Evolutionary conservation across 1,140 invertebrate species (phyloP).

Genomic region (Pygmarrhopalites habei): DNA sequence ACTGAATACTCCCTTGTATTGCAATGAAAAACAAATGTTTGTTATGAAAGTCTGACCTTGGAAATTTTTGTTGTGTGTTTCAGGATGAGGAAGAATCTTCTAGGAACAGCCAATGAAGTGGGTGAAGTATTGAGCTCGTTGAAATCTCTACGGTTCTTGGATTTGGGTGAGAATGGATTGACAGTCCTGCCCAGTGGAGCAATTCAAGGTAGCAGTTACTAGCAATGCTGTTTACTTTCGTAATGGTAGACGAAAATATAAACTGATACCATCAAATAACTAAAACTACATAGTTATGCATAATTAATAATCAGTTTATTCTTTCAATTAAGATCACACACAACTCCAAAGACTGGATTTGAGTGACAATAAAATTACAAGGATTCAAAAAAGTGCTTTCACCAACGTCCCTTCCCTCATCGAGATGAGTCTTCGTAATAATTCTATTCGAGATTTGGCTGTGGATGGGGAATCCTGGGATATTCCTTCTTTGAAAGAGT

Average conservation of each 20-base stretch:
- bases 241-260: no score
- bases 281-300: no score
- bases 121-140: slow-evolving; percentile 59
- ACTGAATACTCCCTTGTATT: no score
- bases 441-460: slow-evolving; percentile 29
- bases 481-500: slow-evolving; percentile 47
- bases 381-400: slow-evolving; percentile 66
- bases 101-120: slow-evolving; percentile 54
- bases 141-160: slow-evolving; percentile 65
- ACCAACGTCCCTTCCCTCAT: slow-evolving; percentile 69
- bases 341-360: slow-evolving; percentile 70
- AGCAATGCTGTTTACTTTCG: no score
- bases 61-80: no score
- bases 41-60: no score
- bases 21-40: no score
- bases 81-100: slow-evolving; percentile 37
- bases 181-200: slow-evolving; percentile 65
- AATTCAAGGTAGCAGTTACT: no score
- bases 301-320: no score
- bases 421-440: slow-evolving; percentile 60
- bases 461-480: slow-evolving; percentile 33
- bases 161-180: slow-evolving; percentile 63
- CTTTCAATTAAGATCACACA: no score
- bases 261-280: no score
- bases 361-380: slow-evolving; percentile 65